Conservation (phyloP, 2,888 invertebrate species). For the Callyntrura guangdongensis region DNA sequence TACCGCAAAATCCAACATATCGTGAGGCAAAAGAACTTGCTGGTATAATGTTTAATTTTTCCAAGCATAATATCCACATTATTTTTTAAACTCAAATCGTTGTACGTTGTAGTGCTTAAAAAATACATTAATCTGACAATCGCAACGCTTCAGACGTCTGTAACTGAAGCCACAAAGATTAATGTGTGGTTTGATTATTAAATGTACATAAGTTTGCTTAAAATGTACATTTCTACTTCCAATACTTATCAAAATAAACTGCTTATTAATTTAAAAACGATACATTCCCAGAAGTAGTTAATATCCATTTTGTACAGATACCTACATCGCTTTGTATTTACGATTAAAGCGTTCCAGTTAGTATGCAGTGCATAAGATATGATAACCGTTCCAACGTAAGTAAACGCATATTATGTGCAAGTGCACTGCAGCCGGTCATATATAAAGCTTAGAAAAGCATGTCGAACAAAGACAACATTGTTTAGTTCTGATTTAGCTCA, state of each 20-base stretch:
- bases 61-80: not conserved
- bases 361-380: not conserved
- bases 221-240: too few relatives aligned
- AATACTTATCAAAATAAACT: too few relatives aligned
- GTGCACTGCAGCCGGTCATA: not conserved
- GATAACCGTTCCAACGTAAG: not conserved
- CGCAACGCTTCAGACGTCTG: not conserved
- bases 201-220: too few relatives aligned
- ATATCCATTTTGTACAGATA: too few relatives aligned
- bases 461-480: conserved; percentile 27
- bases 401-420: not conserved
- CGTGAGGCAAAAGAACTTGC: not conserved
- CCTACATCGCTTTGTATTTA: not conserved
- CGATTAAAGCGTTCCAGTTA: not conserved
- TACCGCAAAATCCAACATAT: not conserved
- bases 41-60: not conserved
- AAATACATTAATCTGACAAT: not conserved
- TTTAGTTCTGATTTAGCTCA: not conserved
- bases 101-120: too few relatives aligned
- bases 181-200: too few relatives aligned
- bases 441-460: conserved; percentile 4
- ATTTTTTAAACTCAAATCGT: too few relatives aligned
- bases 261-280: not conserved
- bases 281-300: not conserved
- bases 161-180: not conserved